A percentile compares a stretch with the other conserved stretches of the same genome.
Conservation (phyloP, 2,113 vertebrate species). For the Oenanthe oenanthe region DNA sequence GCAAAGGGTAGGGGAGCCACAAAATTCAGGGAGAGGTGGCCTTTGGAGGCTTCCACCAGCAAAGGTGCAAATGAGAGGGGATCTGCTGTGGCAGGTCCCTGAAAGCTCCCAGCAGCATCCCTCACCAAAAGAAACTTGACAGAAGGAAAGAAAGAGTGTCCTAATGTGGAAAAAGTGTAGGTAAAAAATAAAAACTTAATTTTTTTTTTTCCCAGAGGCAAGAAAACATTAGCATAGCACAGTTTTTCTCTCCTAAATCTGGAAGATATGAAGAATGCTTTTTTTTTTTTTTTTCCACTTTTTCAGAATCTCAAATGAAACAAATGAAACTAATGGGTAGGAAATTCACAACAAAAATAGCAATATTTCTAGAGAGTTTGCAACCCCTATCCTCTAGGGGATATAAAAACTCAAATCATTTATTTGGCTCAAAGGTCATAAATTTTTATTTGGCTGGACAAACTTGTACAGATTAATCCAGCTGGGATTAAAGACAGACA, state of each 20-base stretch:
- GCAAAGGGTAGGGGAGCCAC: neutral
- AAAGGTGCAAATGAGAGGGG: fast-evolving
- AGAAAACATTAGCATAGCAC: neutral
- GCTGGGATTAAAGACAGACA: neutral
- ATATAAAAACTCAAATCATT: neutral
- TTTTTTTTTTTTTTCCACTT: neutral
- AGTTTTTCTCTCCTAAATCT: neutral
- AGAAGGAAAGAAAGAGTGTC: neutral
- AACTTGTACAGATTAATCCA: neutral
- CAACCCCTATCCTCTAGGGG: neutral
- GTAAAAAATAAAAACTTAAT: neutral
- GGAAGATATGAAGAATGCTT: neutral
- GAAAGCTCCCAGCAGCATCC: neutral
- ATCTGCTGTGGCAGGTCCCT: neutral
- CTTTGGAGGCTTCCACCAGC: fast-evolving
- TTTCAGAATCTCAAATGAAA: neutral
- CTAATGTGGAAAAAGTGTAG: neutral
- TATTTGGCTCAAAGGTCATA: neutral
- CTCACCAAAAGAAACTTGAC: neutral
- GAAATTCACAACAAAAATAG: neutral
- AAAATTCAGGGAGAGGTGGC: neutral
- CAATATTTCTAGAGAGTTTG: neutral
- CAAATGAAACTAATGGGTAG: neutral
- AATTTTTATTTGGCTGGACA: neutral
- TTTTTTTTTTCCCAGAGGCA: neutral